Evolutionary conservation across 2,113 vertebrate genomes (phyloP).

Genomic region (Sus scrofa): T2T-Sscrofa CM000824.6:181225501-181226000

Average conservation of each 20-base stretch:
- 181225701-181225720: background rate
- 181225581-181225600: background rate
- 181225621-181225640: background rate
- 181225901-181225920: background rate
- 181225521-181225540: constrained; percentile 11
- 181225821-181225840: background rate
- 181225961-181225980: background rate
- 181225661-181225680: background rate
- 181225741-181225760: background rate
- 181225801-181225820: background rate
- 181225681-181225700: background rate
- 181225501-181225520: background rate
- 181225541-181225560: background rate
- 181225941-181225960: background rate
- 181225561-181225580: background rate
- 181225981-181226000: background rate
- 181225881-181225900: background rate
- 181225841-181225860: background rate
- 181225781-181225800: background rate
- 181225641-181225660: background rate
- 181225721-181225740: background rate
- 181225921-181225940: background rate
- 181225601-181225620: background rate
- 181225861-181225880: background rate
- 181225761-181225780: background rate